Evolutionary conservation across 1,140 invertebrate species (phyloP), one percentile per base, ranked within the genome.

Genomic region (Aphidius gifuensis): DNA sequence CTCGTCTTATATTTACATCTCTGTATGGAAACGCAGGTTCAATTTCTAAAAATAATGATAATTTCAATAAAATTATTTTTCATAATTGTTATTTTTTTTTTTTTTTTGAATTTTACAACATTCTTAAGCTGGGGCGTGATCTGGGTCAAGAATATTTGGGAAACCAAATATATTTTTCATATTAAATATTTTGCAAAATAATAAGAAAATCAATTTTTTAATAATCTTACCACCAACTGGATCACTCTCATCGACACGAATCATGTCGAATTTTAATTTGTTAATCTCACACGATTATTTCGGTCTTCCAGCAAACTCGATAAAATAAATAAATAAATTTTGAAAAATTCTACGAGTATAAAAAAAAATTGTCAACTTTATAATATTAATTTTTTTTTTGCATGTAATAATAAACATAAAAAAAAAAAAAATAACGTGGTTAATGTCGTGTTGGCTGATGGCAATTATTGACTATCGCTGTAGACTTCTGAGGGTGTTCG

Each of bases 191-290:
- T 42, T 43, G 51, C 44, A n/a, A 42, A 23, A 9, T 46, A n/a
- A 58, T 45, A 51, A 46, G 7, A 7, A 5, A 38, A 39, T 9
- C 6, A n/a, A 43, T 40, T 55, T 42, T 42, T 42, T 42, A 49
- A n/a, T 42, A 55, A 55, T 53, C 86, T 91, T 86, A 92, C 91
- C 90, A 81, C 90, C 91, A 68, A 92, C 86, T 66, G 91, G 91
- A 78, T 93, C 91, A 68, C 85, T 87, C 76, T 93, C 91, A 80
- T 93, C 91, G 55, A 93, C 91, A 74, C 88, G 88, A 78, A 93
- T 92, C 90, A 92, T 92, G 46, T 67, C 73, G 23, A 32, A 32
- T 32, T 1, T 32, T 32, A 32, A 32, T 32, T 32, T 32, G 23
- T 32, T 32, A 4, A 3, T 32, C 4, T 32, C 23, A 32, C 8